These are phyloP conservation scores for Tricholauxania praeusta DNA, from an alignment of 2,888 invertebrate genomes.

Conservation along the genomic window DNA sequence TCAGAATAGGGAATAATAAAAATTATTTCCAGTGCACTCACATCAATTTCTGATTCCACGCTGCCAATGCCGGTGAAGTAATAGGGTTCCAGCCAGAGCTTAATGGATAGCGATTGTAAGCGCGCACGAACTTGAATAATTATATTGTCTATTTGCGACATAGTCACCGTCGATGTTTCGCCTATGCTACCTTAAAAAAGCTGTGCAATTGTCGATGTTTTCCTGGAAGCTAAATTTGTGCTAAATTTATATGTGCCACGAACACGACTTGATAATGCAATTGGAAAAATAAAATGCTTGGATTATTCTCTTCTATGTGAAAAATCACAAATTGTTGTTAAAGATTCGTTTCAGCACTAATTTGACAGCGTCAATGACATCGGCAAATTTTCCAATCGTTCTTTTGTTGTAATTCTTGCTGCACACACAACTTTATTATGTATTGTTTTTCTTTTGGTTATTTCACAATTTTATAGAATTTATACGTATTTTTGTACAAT, in stretches of 20 bases:
- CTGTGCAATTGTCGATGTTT: too few species aligned
- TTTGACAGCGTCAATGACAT: too few species aligned
- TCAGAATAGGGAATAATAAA: background rate
- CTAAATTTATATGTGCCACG: too few species aligned
- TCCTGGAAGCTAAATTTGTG: too few species aligned
- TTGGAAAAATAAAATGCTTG: too few species aligned
- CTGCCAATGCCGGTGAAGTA: slow-evolving; percentile 69
- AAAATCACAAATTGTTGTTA: too few species aligned
- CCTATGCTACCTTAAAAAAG: too few species aligned
- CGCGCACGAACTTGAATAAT: slow-evolving; percentile 76
- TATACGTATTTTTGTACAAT: background rate
- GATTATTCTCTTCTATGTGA: too few species aligned
- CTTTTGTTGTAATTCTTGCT: too few species aligned
- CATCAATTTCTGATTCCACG: slow-evolving; percentile 66
- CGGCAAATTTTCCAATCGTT: too few species aligned
- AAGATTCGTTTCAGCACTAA: too few species aligned
- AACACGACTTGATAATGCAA: too few species aligned
- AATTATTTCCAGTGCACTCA: slow-evolving; percentile 43
- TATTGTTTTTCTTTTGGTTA: background rate
- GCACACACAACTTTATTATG: background rate
- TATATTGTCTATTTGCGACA: slow-evolving; percentile 71
- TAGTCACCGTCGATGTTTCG: slow-evolving; percentile 32
- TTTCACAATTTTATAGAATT: slow-evolving; percentile 9
- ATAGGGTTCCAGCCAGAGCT: slow-evolving; percentile 83
- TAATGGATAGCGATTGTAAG: slow-evolving; percentile 76